A percentile compares a stretch with the other conserved stretches of the same genome.
Conservation (phyloP, 2,888 invertebrate genomes). For the Nebria brevicollis region DNA sequence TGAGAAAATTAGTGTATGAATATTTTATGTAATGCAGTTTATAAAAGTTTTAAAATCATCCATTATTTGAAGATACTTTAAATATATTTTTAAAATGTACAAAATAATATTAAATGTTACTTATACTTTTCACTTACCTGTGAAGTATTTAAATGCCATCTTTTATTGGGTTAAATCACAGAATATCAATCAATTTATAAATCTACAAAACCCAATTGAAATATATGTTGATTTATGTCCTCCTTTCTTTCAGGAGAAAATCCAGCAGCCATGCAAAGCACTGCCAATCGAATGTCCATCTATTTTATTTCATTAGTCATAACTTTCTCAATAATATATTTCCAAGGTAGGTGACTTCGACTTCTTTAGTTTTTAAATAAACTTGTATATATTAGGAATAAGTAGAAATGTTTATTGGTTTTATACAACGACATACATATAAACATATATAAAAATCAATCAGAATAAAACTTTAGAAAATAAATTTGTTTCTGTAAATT, state of each 20-base stretch:
- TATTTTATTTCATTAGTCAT: background rate
- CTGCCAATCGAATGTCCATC: conserved; percentile 61
- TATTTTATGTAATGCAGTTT: too few relatives aligned
- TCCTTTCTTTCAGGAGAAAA: conserved; percentile 75
- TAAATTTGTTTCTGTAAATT: background rate
- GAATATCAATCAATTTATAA: too few relatives aligned
- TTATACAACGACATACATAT: conserved; percentile 24
- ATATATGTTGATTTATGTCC: background rate
- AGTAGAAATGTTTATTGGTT: conserved; percentile 2
- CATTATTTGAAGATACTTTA: too few relatives aligned
- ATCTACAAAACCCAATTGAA: too few relatives aligned
- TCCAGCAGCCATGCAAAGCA: conserved; percentile 87
- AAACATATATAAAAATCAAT: conserved; percentile 6
- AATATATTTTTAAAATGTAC: too few relatives aligned
- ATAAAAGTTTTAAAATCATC: too few relatives aligned
- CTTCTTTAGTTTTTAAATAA: background rate
- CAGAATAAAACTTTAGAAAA: background rate
- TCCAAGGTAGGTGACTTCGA: conserved; percentile 3
- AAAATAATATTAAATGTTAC: too few relatives aligned
- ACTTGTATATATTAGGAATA: background rate
- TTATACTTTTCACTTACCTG: too few relatives aligned
- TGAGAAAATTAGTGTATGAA: too few relatives aligned
- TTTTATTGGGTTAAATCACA: too few relatives aligned
- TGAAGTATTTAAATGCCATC: too few relatives aligned
- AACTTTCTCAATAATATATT: background rate